Evolutionary conservation across 2,888 invertebrate genomes (phyloP).

Genomic region (Latheticus oryzae): DNA sequence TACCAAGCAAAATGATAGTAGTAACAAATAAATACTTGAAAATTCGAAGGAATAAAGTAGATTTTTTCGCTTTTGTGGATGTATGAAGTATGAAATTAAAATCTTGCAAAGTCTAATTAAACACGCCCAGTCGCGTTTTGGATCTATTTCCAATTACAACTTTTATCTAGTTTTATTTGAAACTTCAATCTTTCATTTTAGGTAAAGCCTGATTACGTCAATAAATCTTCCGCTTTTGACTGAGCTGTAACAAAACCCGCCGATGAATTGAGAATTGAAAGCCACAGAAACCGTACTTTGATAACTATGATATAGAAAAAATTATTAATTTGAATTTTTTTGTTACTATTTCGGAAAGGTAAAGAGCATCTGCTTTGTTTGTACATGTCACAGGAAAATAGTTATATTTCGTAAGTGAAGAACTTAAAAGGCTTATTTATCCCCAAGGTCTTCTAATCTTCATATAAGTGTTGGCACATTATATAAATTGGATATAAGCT

Average conservation of each 20-base stretch:
- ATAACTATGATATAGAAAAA: neutral
- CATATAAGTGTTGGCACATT: conserved; percentile 36
- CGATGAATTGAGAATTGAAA: conserved; percentile 27
- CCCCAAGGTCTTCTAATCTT: conserved; percentile 38
- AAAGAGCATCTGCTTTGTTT: too few relatives aligned
- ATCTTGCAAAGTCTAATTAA: conserved; percentile 27
- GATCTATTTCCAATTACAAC: conserved; percentile 40
- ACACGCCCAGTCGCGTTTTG: conserved; percentile 21
- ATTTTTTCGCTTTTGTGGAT: too few relatives aligned
- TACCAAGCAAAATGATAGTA: conserved; percentile 5
- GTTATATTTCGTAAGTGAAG: conserved; percentile 21
- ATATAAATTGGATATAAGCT: conserved; percentile 41
- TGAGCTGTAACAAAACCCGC: conserved; percentile 28
- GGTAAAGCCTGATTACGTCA: conserved; percentile 28
- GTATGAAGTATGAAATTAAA: conserved; percentile 23
- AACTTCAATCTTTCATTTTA: conserved; percentile 33
- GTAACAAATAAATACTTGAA: conserved; percentile 13
- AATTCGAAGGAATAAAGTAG: neutral
- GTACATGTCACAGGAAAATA: conserved; percentile 16
- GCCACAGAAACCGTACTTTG: conserved; percentile 10
- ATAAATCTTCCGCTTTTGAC: conserved; percentile 32
- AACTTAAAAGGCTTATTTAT: conserved; percentile 35
- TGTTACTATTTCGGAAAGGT: too few relatives aligned
- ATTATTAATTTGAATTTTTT: too few relatives aligned
- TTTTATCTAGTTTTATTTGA: conserved; percentile 34